Conservation (phyloP, 2,113 vertebrate species). For the Myiagra hebetior region DNA sequence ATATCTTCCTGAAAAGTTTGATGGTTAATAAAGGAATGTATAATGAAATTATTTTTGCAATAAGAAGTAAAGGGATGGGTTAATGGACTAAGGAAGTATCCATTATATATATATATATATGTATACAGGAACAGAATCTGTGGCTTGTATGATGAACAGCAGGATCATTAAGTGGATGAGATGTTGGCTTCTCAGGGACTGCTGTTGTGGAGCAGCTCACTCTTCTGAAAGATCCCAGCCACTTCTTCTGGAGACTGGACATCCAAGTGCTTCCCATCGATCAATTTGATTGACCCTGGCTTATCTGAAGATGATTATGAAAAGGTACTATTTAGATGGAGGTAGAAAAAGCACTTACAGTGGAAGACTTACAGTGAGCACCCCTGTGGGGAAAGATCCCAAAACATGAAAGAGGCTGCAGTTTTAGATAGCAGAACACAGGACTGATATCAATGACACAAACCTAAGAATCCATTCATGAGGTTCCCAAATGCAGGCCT, state of each 20-base stretch:
- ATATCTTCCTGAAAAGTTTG: not conserved
- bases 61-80: not conserved
- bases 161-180: not conserved
- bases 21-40: not conserved
- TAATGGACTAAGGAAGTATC: not conserved
- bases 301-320: not conserved
- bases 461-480: not conserved
- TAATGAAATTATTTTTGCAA: not conserved
- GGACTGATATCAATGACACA: not conserved
- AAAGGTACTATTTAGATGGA: not conserved
- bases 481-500: not conserved
- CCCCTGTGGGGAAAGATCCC: not conserved
- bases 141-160: not conserved
- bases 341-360: not conserved
- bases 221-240: not conserved
- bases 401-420: not conserved
- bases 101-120: not conserved
- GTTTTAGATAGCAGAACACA: not conserved
- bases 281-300: not conserved
- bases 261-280: accelerated
- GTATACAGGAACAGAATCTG: not conserved
- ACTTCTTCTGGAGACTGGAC: not conserved
- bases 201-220: not conserved
- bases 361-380: not conserved
- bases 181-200: not conserved